Evolutionary conservation across 2,888 invertebrate genomes (phyloP).

Genomic region (Drosophila robusta): DNA sequence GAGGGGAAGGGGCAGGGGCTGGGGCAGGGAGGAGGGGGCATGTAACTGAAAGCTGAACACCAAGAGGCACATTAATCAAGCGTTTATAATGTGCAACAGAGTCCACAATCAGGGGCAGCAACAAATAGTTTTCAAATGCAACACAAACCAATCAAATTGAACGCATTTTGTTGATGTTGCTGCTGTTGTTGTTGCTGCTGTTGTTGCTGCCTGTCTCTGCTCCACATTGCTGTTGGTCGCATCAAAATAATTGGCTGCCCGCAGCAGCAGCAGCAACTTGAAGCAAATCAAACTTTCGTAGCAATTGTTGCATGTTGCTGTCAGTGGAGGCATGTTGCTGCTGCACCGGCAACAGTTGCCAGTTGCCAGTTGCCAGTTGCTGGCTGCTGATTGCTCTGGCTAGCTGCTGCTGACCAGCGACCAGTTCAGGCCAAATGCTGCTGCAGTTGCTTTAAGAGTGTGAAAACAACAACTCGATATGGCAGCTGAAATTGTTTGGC

Average conservation of each 20-base stretch:
- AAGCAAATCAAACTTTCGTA: slow-evolving; percentile 54
- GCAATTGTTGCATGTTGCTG: slow-evolving; percentile 52
- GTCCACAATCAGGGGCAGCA: slow-evolving; percentile 24
- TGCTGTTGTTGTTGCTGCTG: slow-evolving; percentile 33
- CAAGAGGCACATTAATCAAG: slow-evolving; percentile 66
- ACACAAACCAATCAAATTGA: slow-evolving; percentile 73
- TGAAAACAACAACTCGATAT: slow-evolving; percentile 61
- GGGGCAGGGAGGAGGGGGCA: not conserved
- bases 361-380: slow-evolving; percentile 5
- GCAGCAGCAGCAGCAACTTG: slow-evolving; percentile 42
- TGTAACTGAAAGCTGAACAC: slow-evolving; percentile 5
- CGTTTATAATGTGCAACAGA: slow-evolving; percentile 59
- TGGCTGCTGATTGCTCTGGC: slow-evolving; percentile 12
- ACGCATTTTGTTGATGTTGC: slow-evolving; percentile 51
- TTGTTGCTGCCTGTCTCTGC: slow-evolving; percentile 56
- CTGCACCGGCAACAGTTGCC: slow-evolving; percentile 1
- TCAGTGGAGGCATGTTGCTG: slow-evolving; percentile 21
- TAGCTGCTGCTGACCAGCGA: slow-evolving; percentile 14
- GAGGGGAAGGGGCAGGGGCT: not conserved
- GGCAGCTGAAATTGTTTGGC: slow-evolving; percentile 41
- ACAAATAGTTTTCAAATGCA: slow-evolving; percentile 78
- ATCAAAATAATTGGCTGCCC: slow-evolving; percentile 77
- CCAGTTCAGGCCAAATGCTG: slow-evolving; percentile 32
- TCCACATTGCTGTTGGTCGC: slow-evolving; percentile 70
- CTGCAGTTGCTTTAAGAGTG: slow-evolving; percentile 53